Conservation (phyloP, 2,797 vertebrate genomes). For the Cirrhinus mrigala region DNA sequence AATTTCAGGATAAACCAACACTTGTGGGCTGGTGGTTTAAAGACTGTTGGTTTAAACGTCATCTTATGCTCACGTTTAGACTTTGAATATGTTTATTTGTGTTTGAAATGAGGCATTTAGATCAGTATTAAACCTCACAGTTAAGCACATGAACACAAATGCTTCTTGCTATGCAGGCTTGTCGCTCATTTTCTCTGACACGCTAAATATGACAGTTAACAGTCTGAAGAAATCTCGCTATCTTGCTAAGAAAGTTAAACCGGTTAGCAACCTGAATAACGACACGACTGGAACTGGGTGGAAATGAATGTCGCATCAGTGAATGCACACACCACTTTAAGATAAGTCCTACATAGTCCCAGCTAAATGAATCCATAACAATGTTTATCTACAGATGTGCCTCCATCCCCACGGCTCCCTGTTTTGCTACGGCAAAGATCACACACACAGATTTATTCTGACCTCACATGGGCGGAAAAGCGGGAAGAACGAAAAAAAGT, state of each 20-base stretch:
- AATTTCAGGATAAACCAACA: background rate
- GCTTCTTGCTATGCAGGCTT: background rate
- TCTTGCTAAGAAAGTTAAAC: background rate
- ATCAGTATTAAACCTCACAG: background rate
- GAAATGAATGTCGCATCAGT: conserved; percentile 55
- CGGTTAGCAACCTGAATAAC: too few relatives aligned
- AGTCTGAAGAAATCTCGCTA: background rate
- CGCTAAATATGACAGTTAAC: background rate
- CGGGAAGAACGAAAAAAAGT: background rate
- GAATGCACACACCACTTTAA: conserved; percentile 16
- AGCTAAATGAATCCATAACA: background rate
- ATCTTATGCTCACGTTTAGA: background rate
- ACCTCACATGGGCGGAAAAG: conserved; percentile 11
- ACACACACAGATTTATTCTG: conserved; percentile 28
- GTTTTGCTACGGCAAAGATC: conserved; percentile 13
- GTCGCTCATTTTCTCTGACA: background rate
- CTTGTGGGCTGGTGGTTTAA: background rate
- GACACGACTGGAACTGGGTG: conserved; percentile 1
- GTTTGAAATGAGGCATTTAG: background rate
- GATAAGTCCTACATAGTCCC: background rate
- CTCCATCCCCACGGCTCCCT: background rate
- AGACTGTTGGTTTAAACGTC: background rate
- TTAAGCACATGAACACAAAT: background rate
- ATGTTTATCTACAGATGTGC: background rate
- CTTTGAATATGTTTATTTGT: background rate